Conservation (phyloP, 2,113 vertebrate species). For the Callospermophilus lateralis region DNA sequence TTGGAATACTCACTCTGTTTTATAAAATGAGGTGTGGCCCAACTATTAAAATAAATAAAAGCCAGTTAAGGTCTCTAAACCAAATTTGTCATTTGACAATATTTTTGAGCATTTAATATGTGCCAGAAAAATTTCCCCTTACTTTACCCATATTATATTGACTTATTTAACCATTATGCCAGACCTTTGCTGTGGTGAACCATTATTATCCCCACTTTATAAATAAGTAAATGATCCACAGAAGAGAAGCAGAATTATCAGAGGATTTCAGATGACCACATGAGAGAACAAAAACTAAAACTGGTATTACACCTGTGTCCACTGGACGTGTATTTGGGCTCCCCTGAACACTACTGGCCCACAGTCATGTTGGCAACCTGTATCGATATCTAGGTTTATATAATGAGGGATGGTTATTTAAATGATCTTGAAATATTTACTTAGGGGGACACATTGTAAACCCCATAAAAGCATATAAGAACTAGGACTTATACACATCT, state of each 20-base stretch:
- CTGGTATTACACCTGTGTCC: background rate
- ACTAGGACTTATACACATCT: background rate
- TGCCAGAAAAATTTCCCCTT: background rate
- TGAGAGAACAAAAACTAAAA: background rate
- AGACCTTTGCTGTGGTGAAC: background rate
- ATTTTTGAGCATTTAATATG: background rate
- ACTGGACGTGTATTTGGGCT: background rate
- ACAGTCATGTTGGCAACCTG: background rate
- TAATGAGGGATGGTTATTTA: background rate
- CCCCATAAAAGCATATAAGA: background rate
- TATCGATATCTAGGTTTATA: background rate
- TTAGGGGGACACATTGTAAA: background rate
- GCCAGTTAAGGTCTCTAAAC: background rate
- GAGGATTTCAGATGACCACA: background rate
- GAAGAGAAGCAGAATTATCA: background rate
- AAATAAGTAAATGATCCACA: background rate
- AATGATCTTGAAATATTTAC: background rate
- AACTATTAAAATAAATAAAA: background rate
- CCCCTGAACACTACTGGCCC: background rate
- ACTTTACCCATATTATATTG: background rate
- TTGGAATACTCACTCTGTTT: background rate
- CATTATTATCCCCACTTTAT: background rate
- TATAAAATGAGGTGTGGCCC: background rate
- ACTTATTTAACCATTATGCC: background rate
- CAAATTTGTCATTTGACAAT: background rate